These are phyloP conservation scores for Passerculus sandwichensis DNA, from an alignment of 2,797 vertebrate genomes.

Conservation along the genomic window DNA sequence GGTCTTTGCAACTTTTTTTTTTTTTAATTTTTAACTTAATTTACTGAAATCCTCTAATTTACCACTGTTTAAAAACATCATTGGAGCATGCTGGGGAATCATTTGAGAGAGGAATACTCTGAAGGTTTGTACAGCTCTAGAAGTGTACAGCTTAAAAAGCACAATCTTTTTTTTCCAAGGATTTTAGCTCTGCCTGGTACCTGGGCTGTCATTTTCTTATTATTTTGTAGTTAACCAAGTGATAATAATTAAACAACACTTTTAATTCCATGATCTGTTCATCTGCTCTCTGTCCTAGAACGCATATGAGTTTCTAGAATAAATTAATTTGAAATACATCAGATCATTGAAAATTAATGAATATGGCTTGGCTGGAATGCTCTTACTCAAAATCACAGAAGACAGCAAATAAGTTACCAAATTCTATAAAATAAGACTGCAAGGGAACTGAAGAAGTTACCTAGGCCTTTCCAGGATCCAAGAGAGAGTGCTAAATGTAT, in stretches of 20 bases:
- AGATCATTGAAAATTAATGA: neutral
- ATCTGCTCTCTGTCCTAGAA: neutral
- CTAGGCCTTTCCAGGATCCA: neutral
- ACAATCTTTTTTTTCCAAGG: neutral
- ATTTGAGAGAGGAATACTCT: neutral
- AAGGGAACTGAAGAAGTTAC: neutral
- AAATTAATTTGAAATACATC: neutral
- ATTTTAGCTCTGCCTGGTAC: neutral
- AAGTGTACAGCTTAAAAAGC: neutral
- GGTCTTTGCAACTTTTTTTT: neutral
- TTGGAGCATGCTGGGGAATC: neutral
- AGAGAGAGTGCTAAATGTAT: neutral
- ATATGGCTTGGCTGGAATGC: neutral
- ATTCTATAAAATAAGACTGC: neutral
- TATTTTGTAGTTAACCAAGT: neutral
- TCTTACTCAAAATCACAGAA: neutral
- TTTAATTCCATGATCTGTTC: neutral
- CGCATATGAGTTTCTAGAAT: neutral
- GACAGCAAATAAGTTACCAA: neutral
- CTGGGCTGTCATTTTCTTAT: neutral
- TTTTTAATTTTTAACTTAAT: neutral
- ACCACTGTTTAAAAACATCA: neutral
- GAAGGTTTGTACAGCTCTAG: neutral
- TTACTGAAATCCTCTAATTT: neutral
- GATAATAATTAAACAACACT: neutral